A percentile compares a stretch with the other conserved stretches of the same genome.
phyloP scores from a whole-genome alignment of 2,888 invertebrate species.

The Ditylenchus weischeri region DNA sequence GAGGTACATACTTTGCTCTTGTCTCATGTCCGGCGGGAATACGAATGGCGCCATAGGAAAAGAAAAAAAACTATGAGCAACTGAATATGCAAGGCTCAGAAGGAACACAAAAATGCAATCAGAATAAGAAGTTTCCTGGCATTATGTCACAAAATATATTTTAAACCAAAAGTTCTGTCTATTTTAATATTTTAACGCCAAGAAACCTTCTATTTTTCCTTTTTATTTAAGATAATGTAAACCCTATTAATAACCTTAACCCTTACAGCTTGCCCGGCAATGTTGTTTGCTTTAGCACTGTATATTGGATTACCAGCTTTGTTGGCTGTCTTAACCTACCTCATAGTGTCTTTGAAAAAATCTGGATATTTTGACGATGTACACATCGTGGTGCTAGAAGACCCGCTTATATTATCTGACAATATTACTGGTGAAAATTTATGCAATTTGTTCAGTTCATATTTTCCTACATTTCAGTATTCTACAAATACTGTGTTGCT shows the following conservation, averaged over 20 bases:
- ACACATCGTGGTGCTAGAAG: conserved; percentile 34
- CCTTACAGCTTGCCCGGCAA: neutral
- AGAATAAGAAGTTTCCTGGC: too few species aligned
- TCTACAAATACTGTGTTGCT: conserved; percentile 46
- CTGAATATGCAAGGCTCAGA: too few species aligned
- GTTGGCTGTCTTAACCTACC: conserved; percentile 37
- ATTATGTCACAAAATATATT: too few species aligned
- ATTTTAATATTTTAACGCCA: too few species aligned
- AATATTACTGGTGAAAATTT: conserved; percentile 24
- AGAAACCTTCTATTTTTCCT: too few species aligned
- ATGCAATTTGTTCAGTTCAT: neutral
- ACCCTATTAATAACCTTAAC: too few species aligned
- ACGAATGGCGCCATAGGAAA: too few species aligned
- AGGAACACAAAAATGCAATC: too few species aligned
- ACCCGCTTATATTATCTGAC: conserved; percentile 32
- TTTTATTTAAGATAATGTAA: neutral
- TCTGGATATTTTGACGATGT: conserved; percentile 38
- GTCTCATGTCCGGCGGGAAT: too few species aligned
- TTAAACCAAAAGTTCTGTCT: too few species aligned
- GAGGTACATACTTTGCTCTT: too few species aligned
- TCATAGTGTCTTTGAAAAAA: conserved; percentile 34
- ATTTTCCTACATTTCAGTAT: conserved; percentile 22
- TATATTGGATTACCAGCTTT: conserved; percentile 33
- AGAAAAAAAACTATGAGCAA: too few species aligned
- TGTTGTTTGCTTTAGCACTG: conserved; percentile 11